Percentiles rank a stretch among this genome's conserved stretches.
Evolutionary conservation across 2,113 vertebrate species (phyloP).

Genomic region (Hypocryptadius cinnamomeus): DNA sequence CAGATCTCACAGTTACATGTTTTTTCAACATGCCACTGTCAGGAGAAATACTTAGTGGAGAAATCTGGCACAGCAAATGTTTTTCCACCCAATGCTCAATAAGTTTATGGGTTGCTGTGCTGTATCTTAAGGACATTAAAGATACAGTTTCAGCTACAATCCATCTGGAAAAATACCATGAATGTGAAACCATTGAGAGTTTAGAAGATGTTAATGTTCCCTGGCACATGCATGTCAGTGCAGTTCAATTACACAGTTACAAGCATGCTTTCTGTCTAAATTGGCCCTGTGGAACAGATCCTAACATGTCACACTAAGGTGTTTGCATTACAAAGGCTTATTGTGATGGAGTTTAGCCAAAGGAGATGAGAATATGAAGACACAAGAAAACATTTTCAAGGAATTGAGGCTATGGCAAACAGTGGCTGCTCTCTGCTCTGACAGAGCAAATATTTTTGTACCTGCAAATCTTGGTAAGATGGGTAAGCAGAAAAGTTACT

Average conservation of each 20-base stretch:
- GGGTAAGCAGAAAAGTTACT: background rate
- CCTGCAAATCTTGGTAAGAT: slow-evolving; percentile 1
- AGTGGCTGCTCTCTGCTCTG: background rate
- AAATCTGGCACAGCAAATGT: slow-evolving; percentile 22
- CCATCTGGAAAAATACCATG: slow-evolving; percentile 41
- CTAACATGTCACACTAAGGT: slow-evolving; percentile 10
- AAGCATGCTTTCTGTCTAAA: slow-evolving; percentile 4
- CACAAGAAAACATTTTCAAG: slow-evolving; percentile 7
- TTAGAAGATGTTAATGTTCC: slow-evolving; percentile 23
- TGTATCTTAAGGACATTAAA: slow-evolving; percentile 47
- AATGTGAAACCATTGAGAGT: slow-evolving; percentile 1
- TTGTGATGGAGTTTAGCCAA: slow-evolving; percentile 7
- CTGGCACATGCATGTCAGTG: slow-evolving; percentile 4
- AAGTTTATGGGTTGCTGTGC: slow-evolving; percentile 23
- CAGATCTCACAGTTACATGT: background rate
- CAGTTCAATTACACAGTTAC: slow-evolving; percentile 26
- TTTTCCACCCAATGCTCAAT: slow-evolving; percentile 16
- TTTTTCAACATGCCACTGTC: slow-evolving; percentile 28
- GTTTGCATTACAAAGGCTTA: slow-evolving; percentile 22
- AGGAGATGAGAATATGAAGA: slow-evolving; percentile 5
- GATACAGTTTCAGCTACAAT: slow-evolving; percentile 41
- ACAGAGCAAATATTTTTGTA: slow-evolving; percentile 29
- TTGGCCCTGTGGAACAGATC: slow-evolving; percentile 13
- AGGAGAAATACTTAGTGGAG: slow-evolving; percentile 42
- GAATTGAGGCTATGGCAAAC: background rate